A percentile compares a stretch with the other conserved stretches of the same genome.
phyloP scores from a whole-genome alignment of 1,140 invertebrate species.

The Oppia nitens region DNA sequence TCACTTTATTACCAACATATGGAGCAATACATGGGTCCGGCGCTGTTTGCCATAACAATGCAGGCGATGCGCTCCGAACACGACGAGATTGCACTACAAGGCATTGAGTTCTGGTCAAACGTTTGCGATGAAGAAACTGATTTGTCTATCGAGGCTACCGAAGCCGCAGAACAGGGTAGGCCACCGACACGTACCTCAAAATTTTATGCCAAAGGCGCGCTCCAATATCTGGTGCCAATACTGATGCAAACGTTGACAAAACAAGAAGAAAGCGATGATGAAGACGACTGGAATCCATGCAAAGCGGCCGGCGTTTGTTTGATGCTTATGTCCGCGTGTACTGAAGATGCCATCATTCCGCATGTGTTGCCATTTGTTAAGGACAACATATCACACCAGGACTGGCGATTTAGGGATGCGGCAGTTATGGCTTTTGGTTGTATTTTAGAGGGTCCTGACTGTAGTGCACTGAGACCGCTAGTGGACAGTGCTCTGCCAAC shows the following conservation, averaged over 20 bases:
- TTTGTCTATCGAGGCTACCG: constrained; percentile 79
- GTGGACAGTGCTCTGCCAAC: constrained; percentile 93
- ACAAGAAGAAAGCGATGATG: constrained; percentile 67
- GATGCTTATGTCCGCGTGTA: constrained; percentile 90
- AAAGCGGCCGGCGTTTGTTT: constrained; percentile 99
- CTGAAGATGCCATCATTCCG: constrained; percentile 90
- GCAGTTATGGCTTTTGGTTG: constrained; percentile 97
- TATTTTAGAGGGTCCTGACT: constrained; percentile 83
- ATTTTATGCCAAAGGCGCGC: constrained; percentile 83
- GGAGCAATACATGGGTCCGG: constrained; percentile 96
- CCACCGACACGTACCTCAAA: constrained; percentile 74
- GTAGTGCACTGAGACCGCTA: constrained; percentile 65
- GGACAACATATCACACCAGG: constrained; percentile 73
- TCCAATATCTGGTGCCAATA: constrained; percentile 86
- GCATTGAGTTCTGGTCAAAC: constrained; percentile 99
- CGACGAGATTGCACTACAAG: constrained; percentile 90
- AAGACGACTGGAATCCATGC: constrained; percentile 98
- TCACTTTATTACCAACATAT: constrained; percentile 97
- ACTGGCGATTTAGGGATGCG: constrained; percentile 92
- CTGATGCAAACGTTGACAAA: constrained; percentile 85
- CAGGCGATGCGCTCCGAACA: constrained; percentile 95
- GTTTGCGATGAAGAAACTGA: constrained; percentile 99
- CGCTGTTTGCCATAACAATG: constrained; percentile 94
- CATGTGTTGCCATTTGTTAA: constrained; percentile 94
- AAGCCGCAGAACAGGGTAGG: constrained; percentile 73